phyloP scores from a whole-genome alignment of 2,888 invertebrate genomes.

The Leptopilina syphax region DNA sequence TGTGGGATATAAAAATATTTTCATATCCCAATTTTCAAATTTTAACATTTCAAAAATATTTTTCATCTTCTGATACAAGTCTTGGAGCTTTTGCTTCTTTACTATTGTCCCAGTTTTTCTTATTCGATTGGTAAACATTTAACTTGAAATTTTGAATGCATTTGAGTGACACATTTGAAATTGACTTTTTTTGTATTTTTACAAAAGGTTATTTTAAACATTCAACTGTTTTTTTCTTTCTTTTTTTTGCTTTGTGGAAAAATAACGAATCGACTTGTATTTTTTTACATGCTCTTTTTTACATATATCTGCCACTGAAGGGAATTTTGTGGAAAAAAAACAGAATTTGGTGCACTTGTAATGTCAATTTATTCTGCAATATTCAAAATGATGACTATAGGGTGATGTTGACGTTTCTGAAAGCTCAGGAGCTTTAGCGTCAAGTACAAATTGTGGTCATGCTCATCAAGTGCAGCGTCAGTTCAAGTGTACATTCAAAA shows the following conservation, averaged over 20 bases:
- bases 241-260: too few relatives aligned
- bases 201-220: neutral
- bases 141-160: conserved; percentile 17
- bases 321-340: too few relatives aligned
- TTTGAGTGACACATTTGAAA: neutral
- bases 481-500: conserved; percentile 21
- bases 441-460: conserved; percentile 28
- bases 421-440: conserved; percentile 21
- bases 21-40: neutral
- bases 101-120: neutral
- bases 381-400: neutral
- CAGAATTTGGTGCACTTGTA: neutral
- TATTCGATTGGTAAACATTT: conserved; percentile 6
- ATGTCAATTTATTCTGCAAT: conserved; percentile 11
- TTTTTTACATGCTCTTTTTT: too few relatives aligned
- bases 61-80: conserved; percentile 9
- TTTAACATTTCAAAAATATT: conserved; percentile 2
- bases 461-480: conserved; percentile 3
- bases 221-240: neutral
- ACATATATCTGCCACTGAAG: too few relatives aligned
- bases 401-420: conserved; percentile 31
- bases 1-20: neutral
- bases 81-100: neutral
- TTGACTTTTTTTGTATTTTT: neutral
- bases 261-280: too few relatives aligned